phyloP scores from a whole-genome alignment of 1,140 invertebrate species.

The Bombus waltoni region DNA sequence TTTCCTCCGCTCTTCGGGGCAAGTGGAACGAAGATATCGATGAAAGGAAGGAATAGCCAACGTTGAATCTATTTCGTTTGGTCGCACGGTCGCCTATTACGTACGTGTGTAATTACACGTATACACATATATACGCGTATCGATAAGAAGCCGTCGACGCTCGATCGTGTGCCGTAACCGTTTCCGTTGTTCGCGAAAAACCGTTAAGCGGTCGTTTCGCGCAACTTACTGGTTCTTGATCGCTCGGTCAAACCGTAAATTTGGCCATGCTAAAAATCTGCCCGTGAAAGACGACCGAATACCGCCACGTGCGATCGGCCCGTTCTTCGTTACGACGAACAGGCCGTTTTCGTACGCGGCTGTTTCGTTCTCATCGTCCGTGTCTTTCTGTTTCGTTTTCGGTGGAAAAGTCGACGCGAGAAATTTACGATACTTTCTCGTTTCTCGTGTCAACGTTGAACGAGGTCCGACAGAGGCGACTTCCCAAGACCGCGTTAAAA shows the following conservation, averaged over 20 bases:
- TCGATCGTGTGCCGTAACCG: no score
- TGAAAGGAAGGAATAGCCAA: background rate
- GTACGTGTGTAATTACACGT: background rate
- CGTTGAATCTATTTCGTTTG: background rate
- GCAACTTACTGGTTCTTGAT: no score
- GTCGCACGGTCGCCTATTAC: background rate
- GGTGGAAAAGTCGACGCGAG: background rate
- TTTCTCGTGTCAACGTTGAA: background rate
- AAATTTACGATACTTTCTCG: background rate
- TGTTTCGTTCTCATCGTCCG: background rate
- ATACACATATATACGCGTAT: no score
- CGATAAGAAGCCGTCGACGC: no score
- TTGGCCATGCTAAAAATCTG: no score
- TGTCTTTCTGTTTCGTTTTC: background rate
- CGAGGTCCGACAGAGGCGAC: background rate
- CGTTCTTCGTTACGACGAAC: background rate
- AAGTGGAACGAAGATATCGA: conserved; percentile 50
- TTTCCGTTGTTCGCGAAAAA: no score
- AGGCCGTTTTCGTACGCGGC: background rate
- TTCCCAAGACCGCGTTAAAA: background rate
- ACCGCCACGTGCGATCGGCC: no score
- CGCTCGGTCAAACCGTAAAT: no score
- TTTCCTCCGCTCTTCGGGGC: conserved; percentile 35
- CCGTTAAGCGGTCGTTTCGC: no score
- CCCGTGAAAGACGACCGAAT: no score